Conservation (phyloP, 2,888 invertebrate species). For the Axea sp. region DNA sequence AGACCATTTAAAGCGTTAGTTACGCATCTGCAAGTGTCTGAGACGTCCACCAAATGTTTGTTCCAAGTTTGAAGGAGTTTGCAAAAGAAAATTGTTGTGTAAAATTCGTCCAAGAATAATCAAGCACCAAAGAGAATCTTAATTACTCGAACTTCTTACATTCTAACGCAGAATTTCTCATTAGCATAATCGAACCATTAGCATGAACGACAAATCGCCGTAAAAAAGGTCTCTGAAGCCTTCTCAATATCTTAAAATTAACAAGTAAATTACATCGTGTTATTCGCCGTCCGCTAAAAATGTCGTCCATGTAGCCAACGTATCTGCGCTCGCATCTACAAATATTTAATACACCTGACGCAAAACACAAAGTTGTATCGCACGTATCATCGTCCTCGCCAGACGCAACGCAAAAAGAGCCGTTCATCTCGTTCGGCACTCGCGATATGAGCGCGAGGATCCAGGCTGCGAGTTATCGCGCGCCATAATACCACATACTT, state of each 20-base stretch:
- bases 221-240: constrained; percentile 10
- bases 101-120: too few species aligned
- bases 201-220: constrained; percentile 28
- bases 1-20: too few species aligned
- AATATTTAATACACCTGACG: constrained; percentile 58
- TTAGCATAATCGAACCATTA: constrained; percentile 54
- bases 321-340: constrained; percentile 42
- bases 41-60: too few species aligned
- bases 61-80: too few species aligned
- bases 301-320: constrained; percentile 22
- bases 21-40: too few species aligned
- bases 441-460: constrained; percentile 42
- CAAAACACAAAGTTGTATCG: constrained; percentile 53
- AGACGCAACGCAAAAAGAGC: constrained; percentile 61
- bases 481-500: constrained; percentile 59
- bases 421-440: constrained; percentile 61
- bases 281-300: constrained; percentile 35
- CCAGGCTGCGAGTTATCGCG: constrained; percentile 60
- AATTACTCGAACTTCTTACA: constrained; percentile 12
- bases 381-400: constrained; percentile 45
- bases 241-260: constrained; percentile 43
- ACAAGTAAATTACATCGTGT: constrained; percentile 58
- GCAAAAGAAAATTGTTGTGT: too few species aligned
- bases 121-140: constrained; percentile 4
- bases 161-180: constrained; percentile 23